Evolutionary conservation across 2,888 invertebrate species (phyloP).

Genomic region (Euzetes globulus): DNA sequence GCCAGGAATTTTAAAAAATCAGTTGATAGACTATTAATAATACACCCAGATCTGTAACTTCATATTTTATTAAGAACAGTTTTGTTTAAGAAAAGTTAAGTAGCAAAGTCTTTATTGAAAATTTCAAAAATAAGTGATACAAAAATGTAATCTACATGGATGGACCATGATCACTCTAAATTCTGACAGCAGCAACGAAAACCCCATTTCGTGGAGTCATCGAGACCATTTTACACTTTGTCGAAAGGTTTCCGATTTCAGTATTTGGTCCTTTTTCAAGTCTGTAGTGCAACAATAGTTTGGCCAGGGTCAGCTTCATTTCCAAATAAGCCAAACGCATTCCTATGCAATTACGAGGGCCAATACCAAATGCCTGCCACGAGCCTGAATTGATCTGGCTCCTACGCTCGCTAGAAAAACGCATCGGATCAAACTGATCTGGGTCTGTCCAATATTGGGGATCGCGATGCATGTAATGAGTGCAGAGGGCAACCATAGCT

Average conservation of each 20-base stretch:
- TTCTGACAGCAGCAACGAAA: too few species aligned
- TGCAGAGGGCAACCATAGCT: constrained; percentile 40
- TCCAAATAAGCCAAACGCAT: constrained; percentile 30
- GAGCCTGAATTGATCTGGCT: constrained; percentile 28
- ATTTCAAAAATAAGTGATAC: too few species aligned
- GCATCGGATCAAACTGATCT: constrained; percentile 42
- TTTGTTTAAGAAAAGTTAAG: too few species aligned
- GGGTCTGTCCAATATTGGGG: constrained; percentile 43
- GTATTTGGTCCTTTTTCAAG: constrained; percentile 26
- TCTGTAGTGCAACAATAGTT: constrained; percentile 24
- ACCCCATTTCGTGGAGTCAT: constrained; percentile 31
- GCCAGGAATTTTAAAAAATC: too few species aligned
- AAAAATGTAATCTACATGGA: too few species aligned
- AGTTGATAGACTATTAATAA: too few species aligned
- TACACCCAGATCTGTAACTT: too few species aligned
- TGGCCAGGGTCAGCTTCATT: constrained; percentile 20
- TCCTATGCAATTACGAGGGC: constrained; percentile 38
- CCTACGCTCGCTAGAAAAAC: constrained; percentile 37
- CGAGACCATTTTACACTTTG: constrained; percentile 20
- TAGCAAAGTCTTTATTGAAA: too few species aligned
- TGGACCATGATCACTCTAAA: too few species aligned
- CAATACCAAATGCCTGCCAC: constrained; percentile 40
- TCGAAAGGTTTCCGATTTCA: constrained; percentile 2
- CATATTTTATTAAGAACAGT: too few species aligned
- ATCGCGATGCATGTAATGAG: constrained; percentile 43